Percentiles rank a stretch among this genome's conserved stretches.
phyloP scores from a whole-genome alignment of 2,797 vertebrate genomes.

The Strix occidentalis region DNA sequence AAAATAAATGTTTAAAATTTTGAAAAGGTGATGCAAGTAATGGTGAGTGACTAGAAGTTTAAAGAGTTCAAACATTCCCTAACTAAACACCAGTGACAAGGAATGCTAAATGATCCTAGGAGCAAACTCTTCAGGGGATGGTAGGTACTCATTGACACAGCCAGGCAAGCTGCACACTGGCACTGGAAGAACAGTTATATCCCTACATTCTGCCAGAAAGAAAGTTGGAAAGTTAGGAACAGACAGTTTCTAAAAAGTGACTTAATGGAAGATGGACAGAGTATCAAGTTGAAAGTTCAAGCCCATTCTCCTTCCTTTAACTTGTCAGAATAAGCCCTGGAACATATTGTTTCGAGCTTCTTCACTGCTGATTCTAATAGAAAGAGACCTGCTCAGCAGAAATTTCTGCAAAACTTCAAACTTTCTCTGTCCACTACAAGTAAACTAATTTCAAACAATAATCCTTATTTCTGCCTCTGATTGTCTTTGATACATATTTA shows the following conservation, averaged over 20 bases:
- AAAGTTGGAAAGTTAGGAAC: not conserved
- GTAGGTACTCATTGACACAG: not conserved
- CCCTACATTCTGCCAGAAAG: not conserved
- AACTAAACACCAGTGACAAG: conserved; percentile 27
- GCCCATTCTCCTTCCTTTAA: not conserved
- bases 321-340: not conserved
- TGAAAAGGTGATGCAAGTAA: conserved; percentile 44
- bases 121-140: not conserved
- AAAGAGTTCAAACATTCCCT: conserved; percentile 42
- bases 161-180: not conserved
- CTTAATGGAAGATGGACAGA: not conserved
- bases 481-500: not conserved
- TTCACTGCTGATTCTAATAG: not conserved
- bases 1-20: conserved; percentile 66
- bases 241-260: not conserved
- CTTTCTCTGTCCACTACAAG: not conserved
- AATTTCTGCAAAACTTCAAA: not conserved
- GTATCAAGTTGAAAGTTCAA: not conserved
- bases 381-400: not conserved
- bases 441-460: not conserved
- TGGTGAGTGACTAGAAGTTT: conserved; percentile 15
- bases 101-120: conserved; percentile 27
- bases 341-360: not conserved
- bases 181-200: not conserved
- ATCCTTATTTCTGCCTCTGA: not conserved